A percentile compares a stretch with the other conserved stretches of the same genome.
phyloP scores from a whole-genome alignment of 1,140 invertebrate species.

The Plodia interpunctella region DNA sequence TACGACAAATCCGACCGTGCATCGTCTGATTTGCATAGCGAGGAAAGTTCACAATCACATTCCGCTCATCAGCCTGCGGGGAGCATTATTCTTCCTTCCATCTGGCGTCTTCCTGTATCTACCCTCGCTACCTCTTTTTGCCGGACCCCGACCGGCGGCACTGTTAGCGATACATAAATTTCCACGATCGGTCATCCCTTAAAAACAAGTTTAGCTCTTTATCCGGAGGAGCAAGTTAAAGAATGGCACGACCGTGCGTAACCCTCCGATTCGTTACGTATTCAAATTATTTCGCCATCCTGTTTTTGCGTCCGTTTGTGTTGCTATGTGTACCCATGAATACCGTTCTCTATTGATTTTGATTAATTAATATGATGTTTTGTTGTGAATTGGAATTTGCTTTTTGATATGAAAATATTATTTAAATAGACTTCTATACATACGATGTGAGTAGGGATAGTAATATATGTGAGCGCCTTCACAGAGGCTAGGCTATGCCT shows the following conservation, averaged over 20 bases:
- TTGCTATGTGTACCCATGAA: constrained; percentile 47
- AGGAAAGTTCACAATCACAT: constrained; percentile 76
- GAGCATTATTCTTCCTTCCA: constrained; percentile 70
- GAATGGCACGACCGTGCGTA: constrained; percentile 67
- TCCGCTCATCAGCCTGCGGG: constrained; percentile 76
- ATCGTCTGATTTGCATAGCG: constrained; percentile 74
- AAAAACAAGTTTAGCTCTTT: constrained; percentile 76
- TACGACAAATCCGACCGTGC: constrained; percentile 47
- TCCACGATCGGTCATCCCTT: constrained; percentile 74
- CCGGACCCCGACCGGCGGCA: constrained; percentile 59
- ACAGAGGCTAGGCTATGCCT: constrained; percentile 35
- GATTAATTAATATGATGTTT: constrained; percentile 31
- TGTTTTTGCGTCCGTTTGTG: constrained; percentile 67
- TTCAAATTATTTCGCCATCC: constrained; percentile 74
- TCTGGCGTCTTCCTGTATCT: constrained; percentile 70
- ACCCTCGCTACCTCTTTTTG: constrained; percentile 67
- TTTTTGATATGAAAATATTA: constrained; percentile 17
- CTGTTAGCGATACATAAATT: constrained; percentile 73
- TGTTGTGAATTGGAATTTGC: not conserved
- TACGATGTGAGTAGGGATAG: not conserved
- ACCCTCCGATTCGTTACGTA: constrained; percentile 74
- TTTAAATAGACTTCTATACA: not conserved
- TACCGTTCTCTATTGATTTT: constrained; percentile 52
- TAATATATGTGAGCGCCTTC: not conserved
- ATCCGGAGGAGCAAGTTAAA: constrained; percentile 68